Base-by-base conservation (phyloP, 2,797 vertebrate species). In the Phylloscopus collybita region DNA sequence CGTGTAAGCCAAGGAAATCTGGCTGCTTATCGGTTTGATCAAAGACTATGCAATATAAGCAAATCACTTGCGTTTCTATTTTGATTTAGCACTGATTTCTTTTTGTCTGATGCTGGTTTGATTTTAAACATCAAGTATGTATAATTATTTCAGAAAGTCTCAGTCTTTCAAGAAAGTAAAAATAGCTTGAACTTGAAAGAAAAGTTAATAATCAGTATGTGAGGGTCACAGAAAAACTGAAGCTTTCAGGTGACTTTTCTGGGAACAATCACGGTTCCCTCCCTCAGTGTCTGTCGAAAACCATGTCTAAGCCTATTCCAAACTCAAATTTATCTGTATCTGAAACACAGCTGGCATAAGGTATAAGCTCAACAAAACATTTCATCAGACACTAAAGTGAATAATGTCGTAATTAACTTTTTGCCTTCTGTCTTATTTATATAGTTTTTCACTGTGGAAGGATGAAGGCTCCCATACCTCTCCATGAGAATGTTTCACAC, bases 1-100 rank as follows among this genome's bases (percentile, higher is more conserved):
- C 2, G 0, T 25, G 30, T 54, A 54, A 54, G 30, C 23, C 0
- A 0, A 64, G 64, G 50, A 62, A 44, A 36, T 27, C 23, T 54
- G 49, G 5, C 36, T 44, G 23, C 26, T 60, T 44, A 73, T 16
- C 36, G 65, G 47, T 34, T 34, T 32, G 15, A 51, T 20, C 22
- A 49, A 56, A 36, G 42, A 57, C 29, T 61, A 53, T 14, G 13
- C 13, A 29, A 21, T 38, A 82, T 45, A 23, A 78, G 22, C n/a
- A 40, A 47, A 59, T n/a, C 2, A 2, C 22, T 70, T 42, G 66
- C 14, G 13, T 54, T 47, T 72, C 6, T 79, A 23, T 54, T 90
- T 72, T 66, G 40, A 36, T 85, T 79, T 42, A 16, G n/a, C 22
- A 61, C 18, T 56, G 16, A 23, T 45, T 64, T 71, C 8, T 83